Base-by-base conservation (phyloP, 2,113 vertebrate genomes). In the Neolamprologus modestus region DNA sequence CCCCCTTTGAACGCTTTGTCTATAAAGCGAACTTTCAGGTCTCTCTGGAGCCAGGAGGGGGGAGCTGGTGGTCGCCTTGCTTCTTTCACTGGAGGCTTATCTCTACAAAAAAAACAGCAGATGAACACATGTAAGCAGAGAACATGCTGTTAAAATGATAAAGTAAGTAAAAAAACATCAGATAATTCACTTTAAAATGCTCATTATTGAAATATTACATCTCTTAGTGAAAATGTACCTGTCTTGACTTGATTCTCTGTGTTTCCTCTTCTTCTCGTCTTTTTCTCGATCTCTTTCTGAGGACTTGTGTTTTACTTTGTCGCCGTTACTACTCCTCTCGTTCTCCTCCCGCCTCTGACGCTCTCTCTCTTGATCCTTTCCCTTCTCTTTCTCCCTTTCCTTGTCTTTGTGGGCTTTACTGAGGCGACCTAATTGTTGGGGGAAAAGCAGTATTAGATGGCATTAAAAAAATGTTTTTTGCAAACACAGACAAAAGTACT, bases 21-120 rank as follows among this genome's bases (percentile, higher is more conserved):
- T 85, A 98, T 96, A 54, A 98, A 98, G 11, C 98, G 97, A 79
- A 98, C 98, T 21, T 95, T 97, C 47, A 98, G 91, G 93, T 98
- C 97, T 53, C 97, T 96, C 92, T 97, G 97, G 84, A 98, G 93
- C 97, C 97, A 98, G 84, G 96, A 96, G 8, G 95, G 96, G 8
- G 92, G 85, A 26, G 91, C 86, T 5, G 94, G 85, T 2, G 93
- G 85, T 33, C 89, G 85, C 26, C 92, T 93, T 0, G 93, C 63
- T 86, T 96, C 96, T 79, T 97, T 97, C 24, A 86, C 86, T 5
- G 88, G 91, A 47, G 92, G 92, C 55, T 95, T 96, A n/a, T 95
- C 96, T 89, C 97, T 97, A 66, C 21, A 28, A 14, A 26, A 45
- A 11, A 71, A 54, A 81, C 5, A 24, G 11, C 37, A 33, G 28